Percentiles rank a stretch among this genome's conserved stretches.
Conservation (phyloP, 2,113 vertebrate species). For the Ameiurus melas region DNA sequence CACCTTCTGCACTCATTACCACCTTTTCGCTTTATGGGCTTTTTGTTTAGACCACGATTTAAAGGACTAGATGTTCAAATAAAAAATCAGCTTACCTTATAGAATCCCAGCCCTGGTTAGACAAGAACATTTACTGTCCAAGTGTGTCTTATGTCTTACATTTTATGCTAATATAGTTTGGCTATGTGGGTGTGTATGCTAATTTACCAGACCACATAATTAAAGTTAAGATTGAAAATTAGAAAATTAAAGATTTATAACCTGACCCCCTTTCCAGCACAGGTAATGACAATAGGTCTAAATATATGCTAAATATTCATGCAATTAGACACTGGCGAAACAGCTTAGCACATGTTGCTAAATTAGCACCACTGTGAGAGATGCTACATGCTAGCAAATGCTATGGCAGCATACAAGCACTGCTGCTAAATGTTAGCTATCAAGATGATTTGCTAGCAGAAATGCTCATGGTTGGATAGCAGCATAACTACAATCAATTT, state of each 20-base stretch:
- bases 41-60: constrained; percentile 1
- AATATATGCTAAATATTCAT: background rate
- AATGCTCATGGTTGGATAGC: background rate
- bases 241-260: background rate
- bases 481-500: background rate
- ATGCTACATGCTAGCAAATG: background rate
- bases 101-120: background rate
- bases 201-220: background rate
- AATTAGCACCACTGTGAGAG: background rate
- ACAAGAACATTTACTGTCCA: background rate
- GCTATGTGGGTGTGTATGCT: background rate
- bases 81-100: constrained; percentile 10
- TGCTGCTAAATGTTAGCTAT: background rate
- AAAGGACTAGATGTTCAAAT: constrained; percentile 9
- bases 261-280: background rate
- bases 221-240: background rate
- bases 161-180: background rate
- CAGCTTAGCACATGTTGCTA: background rate
- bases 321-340: background rate
- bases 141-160: background rate
- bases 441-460: background rate
- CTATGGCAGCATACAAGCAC: background rate
- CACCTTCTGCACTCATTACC: constrained; percentile 9
- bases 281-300: background rate
- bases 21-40: constrained; percentile 15